Conservation (phyloP, 2,888 invertebrate genomes). For the Cartodere bifasciata region DNA sequence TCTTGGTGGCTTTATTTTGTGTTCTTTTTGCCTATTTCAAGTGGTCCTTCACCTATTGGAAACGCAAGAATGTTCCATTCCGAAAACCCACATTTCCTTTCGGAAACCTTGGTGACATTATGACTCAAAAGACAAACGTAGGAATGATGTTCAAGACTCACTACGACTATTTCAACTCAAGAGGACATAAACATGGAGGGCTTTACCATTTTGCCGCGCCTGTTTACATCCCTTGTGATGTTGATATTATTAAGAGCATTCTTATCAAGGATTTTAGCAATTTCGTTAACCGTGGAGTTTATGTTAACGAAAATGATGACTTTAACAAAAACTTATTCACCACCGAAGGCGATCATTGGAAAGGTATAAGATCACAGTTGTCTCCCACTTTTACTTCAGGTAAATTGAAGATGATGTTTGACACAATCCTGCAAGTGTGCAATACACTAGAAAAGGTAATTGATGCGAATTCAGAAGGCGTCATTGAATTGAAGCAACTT, state of each 20-base stretch:
- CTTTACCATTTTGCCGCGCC: slow-evolving; percentile 31
- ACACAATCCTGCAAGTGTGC: slow-evolving; percentile 41
- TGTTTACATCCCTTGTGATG: slow-evolving; percentile 21
- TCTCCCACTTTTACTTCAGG: slow-evolving; percentile 52
- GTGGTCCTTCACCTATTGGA: slow-evolving; percentile 12
- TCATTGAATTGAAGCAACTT: slow-evolving; percentile 31
- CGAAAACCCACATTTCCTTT: slow-evolving; percentile 9
- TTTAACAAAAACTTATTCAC: slow-evolving; percentile 28
- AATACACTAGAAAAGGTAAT: slow-evolving; percentile 38
- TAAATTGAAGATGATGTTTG: slow-evolving; percentile 52
- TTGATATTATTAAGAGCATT: slow-evolving; percentile 31
- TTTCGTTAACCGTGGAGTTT: slow-evolving; percentile 47
- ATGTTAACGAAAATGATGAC: slow-evolving; percentile 21
- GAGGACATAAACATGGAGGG: slow-evolving; percentile 21
- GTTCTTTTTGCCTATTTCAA: slow-evolving; percentile 8
- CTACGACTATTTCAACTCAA: slow-evolving; percentile 5
- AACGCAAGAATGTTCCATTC: slow-evolving; percentile 4
- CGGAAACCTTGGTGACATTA: slow-evolving; percentile 4
- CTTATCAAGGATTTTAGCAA: slow-evolving; percentile 43
- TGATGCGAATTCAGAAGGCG: slow-evolving; percentile 22
- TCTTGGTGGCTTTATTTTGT: slow-evolving; percentile 4
- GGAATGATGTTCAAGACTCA: background rate
- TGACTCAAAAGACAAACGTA: background rate
- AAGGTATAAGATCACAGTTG: slow-evolving; percentile 43
- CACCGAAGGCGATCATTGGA: slow-evolving; percentile 32